Evolutionary conservation across 2,797 vertebrate genomes (phyloP).

Genomic region (Cuniculus paca): DNA sequence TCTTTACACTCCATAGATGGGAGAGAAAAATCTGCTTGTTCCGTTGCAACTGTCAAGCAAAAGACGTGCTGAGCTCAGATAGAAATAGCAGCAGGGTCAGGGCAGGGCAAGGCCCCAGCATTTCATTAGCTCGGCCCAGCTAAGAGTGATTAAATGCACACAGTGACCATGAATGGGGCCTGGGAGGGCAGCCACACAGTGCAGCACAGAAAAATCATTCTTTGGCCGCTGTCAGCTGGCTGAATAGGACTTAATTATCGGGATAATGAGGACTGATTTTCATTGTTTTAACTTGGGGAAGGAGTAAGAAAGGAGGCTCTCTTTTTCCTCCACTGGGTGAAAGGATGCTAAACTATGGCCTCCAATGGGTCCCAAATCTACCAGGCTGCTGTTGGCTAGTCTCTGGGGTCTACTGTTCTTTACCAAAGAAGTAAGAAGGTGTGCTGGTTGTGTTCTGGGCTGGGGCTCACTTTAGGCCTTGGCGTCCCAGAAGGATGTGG

Average conservation of each 20-base stretch:
- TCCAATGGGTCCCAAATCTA: slow-evolving; percentile 6
- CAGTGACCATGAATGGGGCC: slow-evolving; percentile 87
- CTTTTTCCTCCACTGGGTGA: slow-evolving; percentile 64
- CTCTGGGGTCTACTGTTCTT: neutral
- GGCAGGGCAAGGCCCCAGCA: slow-evolving; percentile 88
- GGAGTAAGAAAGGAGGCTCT: slow-evolving; percentile 79
- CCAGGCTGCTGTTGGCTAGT: slow-evolving; percentile 26
- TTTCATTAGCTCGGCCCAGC: slow-evolving; percentile 89
- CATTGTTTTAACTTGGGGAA: slow-evolving; percentile 86
- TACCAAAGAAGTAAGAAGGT: neutral
- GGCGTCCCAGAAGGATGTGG: slow-evolving; percentile 9
- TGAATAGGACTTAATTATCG: slow-evolving; percentile 86
- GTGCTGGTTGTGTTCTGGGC: neutral
- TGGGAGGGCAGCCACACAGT: slow-evolving; percentile 84
- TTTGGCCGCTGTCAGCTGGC: slow-evolving; percentile 84
- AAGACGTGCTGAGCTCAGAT: slow-evolving; percentile 88
- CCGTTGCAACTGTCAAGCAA: slow-evolving; percentile 85
- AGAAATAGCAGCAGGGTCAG: slow-evolving; percentile 89
- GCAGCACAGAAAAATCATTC: slow-evolving; percentile 88
- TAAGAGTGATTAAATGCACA: slow-evolving; percentile 88
- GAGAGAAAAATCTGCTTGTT: slow-evolving; percentile 86
- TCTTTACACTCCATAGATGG: slow-evolving; percentile 85
- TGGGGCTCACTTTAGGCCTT: slow-evolving; percentile 34
- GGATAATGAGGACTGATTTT: slow-evolving; percentile 86
- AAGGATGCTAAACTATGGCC: slow-evolving; percentile 71